A percentile compares a stretch with the other conserved stretches of the same genome.
phyloP scores from a whole-genome alignment of 2,888 invertebrate genomes.

The Eustalomyia histrio region DNA sequence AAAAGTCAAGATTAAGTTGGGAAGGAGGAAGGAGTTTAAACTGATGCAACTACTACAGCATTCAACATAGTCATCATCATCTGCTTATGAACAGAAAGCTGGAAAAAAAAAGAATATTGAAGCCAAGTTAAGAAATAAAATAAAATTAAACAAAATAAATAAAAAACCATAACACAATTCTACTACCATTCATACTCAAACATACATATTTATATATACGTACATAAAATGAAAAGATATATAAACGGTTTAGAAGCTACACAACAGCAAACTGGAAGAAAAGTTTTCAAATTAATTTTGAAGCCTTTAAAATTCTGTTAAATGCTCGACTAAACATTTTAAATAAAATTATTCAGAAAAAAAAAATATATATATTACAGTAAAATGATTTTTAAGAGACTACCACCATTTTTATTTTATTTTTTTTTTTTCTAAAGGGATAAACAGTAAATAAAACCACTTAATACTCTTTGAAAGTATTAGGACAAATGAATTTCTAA shows the following conservation, averaged over 20 bases:
- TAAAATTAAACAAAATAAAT: conserved; percentile 52
- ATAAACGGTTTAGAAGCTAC: conserved; percentile 30
- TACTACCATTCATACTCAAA: conserved; percentile 15
- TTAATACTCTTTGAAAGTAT: conserved; percentile 13
- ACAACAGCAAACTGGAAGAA: conserved; percentile 28
- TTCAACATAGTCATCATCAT: conserved; percentile 40
- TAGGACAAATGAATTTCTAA: conserved; percentile 1
- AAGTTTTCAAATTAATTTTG: conserved; percentile 61
- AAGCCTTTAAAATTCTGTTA: conserved; percentile 61
- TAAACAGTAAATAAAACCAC: conserved; percentile 55
- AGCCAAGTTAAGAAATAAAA: conserved; percentile 57
- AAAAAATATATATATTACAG: conserved; percentile 3
- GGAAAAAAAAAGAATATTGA: conserved; percentile 13
- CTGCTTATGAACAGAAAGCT: conserved; percentile 15
- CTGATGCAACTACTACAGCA: conserved; percentile 14
- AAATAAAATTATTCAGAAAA: neutral
- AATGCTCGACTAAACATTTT: conserved; percentile 55
- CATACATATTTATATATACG: neutral
- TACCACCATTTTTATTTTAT: neutral
- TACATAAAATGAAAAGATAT: conserved; percentile 20
- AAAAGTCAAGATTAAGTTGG: conserved; percentile 37
- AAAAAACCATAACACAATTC: conserved; percentile 32
- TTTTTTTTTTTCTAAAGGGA: conserved; percentile 17
- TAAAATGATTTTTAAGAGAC: conserved; percentile 11
- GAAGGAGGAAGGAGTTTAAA: conserved; percentile 15